Conservation (phyloP, 2,797 vertebrate species). For the Myiotriccus ornatus region DNA sequence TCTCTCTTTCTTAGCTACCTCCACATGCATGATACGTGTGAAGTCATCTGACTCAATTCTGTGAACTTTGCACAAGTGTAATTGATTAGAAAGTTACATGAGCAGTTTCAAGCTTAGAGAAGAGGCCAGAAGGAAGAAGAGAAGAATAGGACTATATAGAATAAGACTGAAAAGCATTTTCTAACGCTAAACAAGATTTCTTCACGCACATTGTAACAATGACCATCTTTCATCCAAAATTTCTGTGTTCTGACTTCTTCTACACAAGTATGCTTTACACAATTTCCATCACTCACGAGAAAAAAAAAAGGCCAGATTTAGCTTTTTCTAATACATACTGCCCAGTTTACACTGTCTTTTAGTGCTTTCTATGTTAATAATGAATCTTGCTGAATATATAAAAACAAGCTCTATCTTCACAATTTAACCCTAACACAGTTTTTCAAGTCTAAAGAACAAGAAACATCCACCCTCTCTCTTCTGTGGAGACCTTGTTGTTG, state of each 20-base stretch:
- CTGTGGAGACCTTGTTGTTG: not conserved
- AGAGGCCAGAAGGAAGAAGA: not conserved
- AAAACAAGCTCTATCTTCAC: not conserved
- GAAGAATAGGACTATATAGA: not conserved
- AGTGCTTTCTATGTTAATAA: not conserved
- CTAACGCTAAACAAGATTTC: not conserved
- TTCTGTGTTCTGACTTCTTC: not conserved
- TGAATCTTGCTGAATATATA: not conserved
- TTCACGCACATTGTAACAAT: not conserved
- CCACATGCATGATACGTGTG: not conserved
- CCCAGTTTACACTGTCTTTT: not conserved
- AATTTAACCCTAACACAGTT: not conserved
- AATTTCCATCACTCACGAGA: not conserved
- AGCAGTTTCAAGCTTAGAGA: not conserved
- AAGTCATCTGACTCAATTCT: not conserved
- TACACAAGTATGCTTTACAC: not conserved
- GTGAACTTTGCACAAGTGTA: not conserved
- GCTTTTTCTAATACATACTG: not conserved
- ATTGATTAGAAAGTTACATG: not conserved
- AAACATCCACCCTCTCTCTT: not conserved
- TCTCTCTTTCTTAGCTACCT: not conserved
- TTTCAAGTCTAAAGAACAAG: not conserved
- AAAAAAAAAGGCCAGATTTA: not conserved
- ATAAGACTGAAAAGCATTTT: not conserved
- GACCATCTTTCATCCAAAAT: not conserved